A percentile compares a stretch with the other conserved stretches of the same genome.
Conservation (phyloP, 2,888 invertebrate genomes). For the Phoronis australis region DNA sequence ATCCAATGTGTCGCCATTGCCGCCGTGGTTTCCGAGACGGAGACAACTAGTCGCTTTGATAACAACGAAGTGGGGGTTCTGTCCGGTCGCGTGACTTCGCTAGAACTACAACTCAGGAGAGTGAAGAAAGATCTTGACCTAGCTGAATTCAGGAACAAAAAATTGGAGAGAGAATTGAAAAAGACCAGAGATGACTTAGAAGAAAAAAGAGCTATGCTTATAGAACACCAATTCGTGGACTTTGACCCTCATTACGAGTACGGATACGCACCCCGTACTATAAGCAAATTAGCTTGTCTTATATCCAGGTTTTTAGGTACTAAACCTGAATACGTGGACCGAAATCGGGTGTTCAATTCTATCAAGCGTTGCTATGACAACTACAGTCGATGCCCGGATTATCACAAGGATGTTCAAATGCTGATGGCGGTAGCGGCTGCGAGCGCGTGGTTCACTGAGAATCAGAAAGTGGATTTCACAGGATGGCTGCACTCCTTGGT, state of each 20-base stretch:
- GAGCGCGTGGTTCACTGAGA: conserved; percentile 42
- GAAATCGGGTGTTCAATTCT: conserved; percentile 31
- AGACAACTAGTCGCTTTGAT: conserved; percentile 1
- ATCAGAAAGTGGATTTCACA: conserved; percentile 28
- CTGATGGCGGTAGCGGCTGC: conserved; percentile 44
- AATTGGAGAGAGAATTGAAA: conserved; percentile 31
- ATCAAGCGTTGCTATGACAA: conserved; percentile 37
- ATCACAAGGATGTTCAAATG: conserved; percentile 44
- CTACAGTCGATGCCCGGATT: conserved; percentile 26
- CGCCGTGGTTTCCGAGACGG: conserved; percentile 50
- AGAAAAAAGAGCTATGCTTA: conserved; percentile 22
- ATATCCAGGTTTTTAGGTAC: conserved; percentile 32
- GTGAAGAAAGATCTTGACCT: conserved; percentile 35
- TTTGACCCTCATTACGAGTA: conserved; percentile 38
- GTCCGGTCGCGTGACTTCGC: conserved; percentile 28
- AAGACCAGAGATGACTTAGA: conserved; percentile 33
- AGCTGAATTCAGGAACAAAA: conserved; percentile 33
- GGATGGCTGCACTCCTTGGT: conserved; percentile 38
- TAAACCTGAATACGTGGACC: conserved; percentile 36
- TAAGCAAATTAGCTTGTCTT: conserved; percentile 33
- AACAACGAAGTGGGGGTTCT: conserved; percentile 26
- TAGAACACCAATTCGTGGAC: conserved; percentile 26
- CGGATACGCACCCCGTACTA: conserved; percentile 31
- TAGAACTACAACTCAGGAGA: conserved; percentile 35
- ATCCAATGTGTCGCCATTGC: conserved; percentile 50